phyloP scores from a whole-genome alignment of 2,888 invertebrate genomes.

The Dryadula phaetusa region DNA sequence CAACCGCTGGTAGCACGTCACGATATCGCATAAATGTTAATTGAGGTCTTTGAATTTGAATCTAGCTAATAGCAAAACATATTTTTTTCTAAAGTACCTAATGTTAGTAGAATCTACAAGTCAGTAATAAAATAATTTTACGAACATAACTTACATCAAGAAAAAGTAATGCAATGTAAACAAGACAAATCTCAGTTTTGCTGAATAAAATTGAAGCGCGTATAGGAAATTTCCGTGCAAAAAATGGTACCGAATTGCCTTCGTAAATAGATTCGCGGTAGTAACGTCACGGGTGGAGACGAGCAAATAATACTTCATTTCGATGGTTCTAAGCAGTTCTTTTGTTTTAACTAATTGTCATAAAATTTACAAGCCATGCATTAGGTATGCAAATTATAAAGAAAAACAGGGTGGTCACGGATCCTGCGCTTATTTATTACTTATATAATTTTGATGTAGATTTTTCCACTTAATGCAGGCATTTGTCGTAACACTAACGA shows the following conservation, averaged over 20 bases:
- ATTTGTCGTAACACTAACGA: too few relatives aligned
- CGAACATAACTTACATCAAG: background rate
- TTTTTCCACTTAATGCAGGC: too few relatives aligned
- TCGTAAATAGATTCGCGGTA: constrained; percentile 26
- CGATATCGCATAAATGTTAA: background rate
- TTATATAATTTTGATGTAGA: too few relatives aligned
- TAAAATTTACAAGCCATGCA: background rate
- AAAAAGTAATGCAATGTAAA: background rate
- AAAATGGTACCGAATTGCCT: constrained; percentile 26
- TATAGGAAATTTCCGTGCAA: constrained; percentile 20
- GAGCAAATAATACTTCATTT: background rate
- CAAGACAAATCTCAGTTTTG: constrained; percentile 2
- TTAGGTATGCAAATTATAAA: background rate
- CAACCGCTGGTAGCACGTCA: too few relatives aligned
- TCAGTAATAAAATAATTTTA: background rate
- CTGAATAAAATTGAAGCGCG: constrained; percentile 19
- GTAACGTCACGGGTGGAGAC: constrained; percentile 22
- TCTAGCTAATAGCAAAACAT: background rate
- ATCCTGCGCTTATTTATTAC: background rate
- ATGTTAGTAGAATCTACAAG: background rate
- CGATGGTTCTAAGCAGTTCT: background rate
- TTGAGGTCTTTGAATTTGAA: background rate
- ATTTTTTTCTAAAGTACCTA: background rate
- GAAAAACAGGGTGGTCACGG: background rate
- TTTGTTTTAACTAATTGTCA: constrained; percentile 1